phyloP scores from a whole-genome alignment of 2,113 vertebrate genomes.

The Bubo scandiacus region DNA sequence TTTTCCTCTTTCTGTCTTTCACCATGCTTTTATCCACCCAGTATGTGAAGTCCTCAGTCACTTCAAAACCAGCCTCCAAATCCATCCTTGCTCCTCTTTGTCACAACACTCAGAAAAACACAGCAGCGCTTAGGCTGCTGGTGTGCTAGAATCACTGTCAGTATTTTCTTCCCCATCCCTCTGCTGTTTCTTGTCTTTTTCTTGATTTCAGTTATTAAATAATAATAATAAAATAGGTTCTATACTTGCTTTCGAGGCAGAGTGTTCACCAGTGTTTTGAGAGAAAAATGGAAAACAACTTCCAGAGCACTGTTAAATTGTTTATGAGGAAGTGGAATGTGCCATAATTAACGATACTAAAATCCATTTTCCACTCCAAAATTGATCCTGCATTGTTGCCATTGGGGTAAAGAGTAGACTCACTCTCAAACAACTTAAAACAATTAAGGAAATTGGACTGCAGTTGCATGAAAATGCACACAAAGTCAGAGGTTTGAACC shows the following conservation, averaged over 20 bases:
- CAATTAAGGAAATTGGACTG: not conserved
- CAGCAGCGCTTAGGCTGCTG: not conserved
- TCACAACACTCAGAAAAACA: not conserved
- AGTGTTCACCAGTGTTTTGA: not conserved
- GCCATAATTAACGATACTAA: not conserved
- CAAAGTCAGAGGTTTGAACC: not conserved
- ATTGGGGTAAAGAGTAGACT: not conserved
- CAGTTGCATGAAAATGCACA: not conserved
- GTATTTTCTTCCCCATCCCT: not conserved
- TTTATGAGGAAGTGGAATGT: not conserved
- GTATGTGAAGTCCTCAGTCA: not conserved
- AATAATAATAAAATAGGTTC: not conserved
- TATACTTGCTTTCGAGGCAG: not conserved
- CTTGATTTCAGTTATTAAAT: not conserved
- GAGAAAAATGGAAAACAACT: not conserved
- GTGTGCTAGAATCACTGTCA: not conserved
- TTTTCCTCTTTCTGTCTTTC: not conserved
- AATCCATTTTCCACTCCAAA: not conserved
- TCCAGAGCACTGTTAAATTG: not conserved
- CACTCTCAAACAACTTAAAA: not conserved
- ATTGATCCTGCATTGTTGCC: not conserved
- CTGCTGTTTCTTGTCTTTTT: not conserved
- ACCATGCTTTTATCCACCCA: not conserved
- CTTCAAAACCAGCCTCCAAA: not conserved
- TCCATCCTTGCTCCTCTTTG: not conserved